Percentiles rank a stretch among this genome's conserved stretches.
Evolutionary conservation across 2,888 invertebrate genomes (phyloP).

Genomic region (Cactoblastis cactorum): DNA sequence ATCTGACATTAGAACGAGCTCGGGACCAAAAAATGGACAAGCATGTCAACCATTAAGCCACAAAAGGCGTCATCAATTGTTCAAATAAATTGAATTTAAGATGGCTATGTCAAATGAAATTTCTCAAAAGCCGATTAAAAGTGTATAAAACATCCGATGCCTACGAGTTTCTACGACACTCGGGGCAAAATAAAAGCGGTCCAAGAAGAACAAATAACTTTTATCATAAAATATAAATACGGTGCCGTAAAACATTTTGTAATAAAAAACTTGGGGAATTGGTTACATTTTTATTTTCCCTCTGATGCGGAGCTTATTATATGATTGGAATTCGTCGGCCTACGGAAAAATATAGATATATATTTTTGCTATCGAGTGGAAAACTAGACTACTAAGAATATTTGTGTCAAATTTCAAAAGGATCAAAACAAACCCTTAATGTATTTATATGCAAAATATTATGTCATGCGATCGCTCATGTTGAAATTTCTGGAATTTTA

Average conservation of each 20-base stretch:
- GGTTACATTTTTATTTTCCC: slow-evolving; percentile 13
- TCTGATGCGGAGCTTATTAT: background rate
- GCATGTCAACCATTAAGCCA: too few species aligned
- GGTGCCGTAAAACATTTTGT: slow-evolving; percentile 33
- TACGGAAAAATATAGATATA: too few species aligned
- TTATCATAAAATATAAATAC: slow-evolving; percentile 34
- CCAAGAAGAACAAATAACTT: slow-evolving; percentile 30
- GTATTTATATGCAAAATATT: too few species aligned
- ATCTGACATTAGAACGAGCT: too few species aligned
- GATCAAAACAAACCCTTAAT: too few species aligned
- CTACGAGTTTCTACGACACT: slow-evolving; percentile 20
- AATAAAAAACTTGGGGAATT: slow-evolving; percentile 33
- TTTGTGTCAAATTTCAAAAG: too few species aligned
- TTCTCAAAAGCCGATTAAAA: slow-evolving; percentile 18
- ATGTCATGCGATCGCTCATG: too few species aligned
- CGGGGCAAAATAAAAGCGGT: slow-evolving; percentile 24
- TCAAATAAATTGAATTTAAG: background rate
- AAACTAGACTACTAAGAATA: too few species aligned
- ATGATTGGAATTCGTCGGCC: background rate
- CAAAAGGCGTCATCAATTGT: background rate
- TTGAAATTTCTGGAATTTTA: too few species aligned
- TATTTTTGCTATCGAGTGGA: too few species aligned
- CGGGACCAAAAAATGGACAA: too few species aligned
- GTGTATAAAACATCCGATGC: slow-evolving; percentile 24
- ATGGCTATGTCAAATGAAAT: slow-evolving; percentile 5